Evolutionary conservation across 2,113 vertebrate species (phyloP).

Genomic region (Aix galericulata): DNA sequence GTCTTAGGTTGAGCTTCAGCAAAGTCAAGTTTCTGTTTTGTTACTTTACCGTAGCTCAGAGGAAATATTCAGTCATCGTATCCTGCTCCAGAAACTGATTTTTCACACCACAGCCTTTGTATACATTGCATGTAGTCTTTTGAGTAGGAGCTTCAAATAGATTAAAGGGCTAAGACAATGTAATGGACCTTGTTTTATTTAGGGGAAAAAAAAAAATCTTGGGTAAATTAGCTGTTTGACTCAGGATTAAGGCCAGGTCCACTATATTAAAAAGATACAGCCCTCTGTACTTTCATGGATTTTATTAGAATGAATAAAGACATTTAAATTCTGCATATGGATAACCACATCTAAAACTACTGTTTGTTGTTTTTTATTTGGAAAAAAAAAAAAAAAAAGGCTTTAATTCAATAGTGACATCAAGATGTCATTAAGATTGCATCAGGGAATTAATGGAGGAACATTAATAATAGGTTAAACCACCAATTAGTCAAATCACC

Average conservation of each 20-base stretch:
- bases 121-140: background rate
- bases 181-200: background rate
- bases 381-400: background rate
- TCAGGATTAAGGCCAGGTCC: background rate
- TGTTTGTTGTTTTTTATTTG: background rate
- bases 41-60: background rate
- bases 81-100: background rate
- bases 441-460: slow-evolving; percentile 57
- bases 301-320: background rate
- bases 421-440: slow-evolving; percentile 53
- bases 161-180: background rate
- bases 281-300: background rate
- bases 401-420: slow-evolving; percentile 53
- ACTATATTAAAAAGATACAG: background rate
- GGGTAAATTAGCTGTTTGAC: background rate
- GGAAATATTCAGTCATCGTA: background rate
- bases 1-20: background rate
- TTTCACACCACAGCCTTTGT: background rate
- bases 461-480: slow-evolving; percentile 66
- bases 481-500: slow-evolving; percentile 61
- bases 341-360: slow-evolving; percentile 13
- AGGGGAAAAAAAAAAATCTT: background rate
- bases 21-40: background rate
- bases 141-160: background rate
- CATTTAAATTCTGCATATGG: slow-evolving; percentile 3